phyloP scores from a whole-genome alignment of 2,113 vertebrate species.

The Leucosticte australis region DNA sequence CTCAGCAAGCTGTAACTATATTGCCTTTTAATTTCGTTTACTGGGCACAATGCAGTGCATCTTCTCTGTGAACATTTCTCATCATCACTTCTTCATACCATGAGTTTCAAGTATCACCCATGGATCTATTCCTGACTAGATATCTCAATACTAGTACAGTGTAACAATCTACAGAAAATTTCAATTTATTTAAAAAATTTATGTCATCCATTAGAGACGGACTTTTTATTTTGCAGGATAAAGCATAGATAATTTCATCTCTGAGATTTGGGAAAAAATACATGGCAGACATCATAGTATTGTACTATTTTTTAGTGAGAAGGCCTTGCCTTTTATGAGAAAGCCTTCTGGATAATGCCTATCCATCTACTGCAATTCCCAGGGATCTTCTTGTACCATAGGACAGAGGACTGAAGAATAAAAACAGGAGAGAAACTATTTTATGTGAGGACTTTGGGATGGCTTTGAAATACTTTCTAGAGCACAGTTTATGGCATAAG shows the following conservation, averaged over 20 bases:
- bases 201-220: neutral
- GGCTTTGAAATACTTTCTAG: conserved; percentile 8
- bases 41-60: neutral
- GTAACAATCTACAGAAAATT: neutral
- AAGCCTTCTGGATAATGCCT: neutral
- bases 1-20: neutral
- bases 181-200: neutral
- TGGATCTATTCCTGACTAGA: neutral
- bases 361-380: neutral
- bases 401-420: neutral
- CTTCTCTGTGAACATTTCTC: neutral
- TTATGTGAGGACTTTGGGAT: neutral
- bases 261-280: neutral
- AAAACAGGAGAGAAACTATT: neutral
- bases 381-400: neutral
- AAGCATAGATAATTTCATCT: neutral
- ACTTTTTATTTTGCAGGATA: neutral
- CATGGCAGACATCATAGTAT: neutral
- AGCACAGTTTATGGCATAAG: neutral
- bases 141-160: neutral
- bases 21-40: neutral
- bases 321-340: neutral
- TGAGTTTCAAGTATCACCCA: neutral
- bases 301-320: neutral
- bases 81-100: neutral